Evolutionary conservation across 1,140 invertebrate genomes (phyloP), one percentile per base, ranked within the genome.

Genomic region (Eumaeus atala): DNA sequence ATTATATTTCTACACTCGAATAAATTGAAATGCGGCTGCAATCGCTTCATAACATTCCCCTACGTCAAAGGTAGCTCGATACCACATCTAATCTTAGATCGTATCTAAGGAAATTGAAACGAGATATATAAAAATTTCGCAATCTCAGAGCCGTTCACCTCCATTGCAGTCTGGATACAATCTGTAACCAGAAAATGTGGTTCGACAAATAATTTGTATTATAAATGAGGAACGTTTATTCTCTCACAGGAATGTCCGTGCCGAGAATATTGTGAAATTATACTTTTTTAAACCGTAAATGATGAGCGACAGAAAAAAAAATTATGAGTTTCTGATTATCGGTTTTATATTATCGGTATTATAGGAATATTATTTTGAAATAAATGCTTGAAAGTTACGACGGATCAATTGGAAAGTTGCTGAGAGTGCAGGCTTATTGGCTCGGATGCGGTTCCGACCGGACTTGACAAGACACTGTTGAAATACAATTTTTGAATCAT

Each of bases 51-150:
- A 47, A 42, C 28, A 34, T 44, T 54, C 10, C 38, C 40, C 21
- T 38, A 54, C 51, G 42, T 54, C 51, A 54, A 54, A 54, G 40
- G 51, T 54, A 54, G 33, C 40, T 54, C 51, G 21, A 54, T 54
- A 42, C 38, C 33, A 42, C 51, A 56, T 61, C 54, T 65, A 59
- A 65, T 65, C 62, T 61, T 47, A 54, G 59, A 65, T 61, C 54
- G 56, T 52, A 61, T 56, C 62, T 53, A 53, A 61, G 54, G 58
- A 60, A 61, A 65, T 65, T 65, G 62, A 65, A 61, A 61, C 53
- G 60, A 65, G 56, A 65, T 65, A 47, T 53, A 64, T 65, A 65
- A 60, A 63, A 65, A 58, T 61, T 59, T 65, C 52, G 59, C 56
- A 61, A 65, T 61, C 61, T 61, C 59, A 38, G 49, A 42, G 37